A percentile compares a stretch with the other conserved stretches of the same genome.
Conservation (phyloP, 1,140 invertebrate genomes). For the Hirudo medicinalis region DNA sequence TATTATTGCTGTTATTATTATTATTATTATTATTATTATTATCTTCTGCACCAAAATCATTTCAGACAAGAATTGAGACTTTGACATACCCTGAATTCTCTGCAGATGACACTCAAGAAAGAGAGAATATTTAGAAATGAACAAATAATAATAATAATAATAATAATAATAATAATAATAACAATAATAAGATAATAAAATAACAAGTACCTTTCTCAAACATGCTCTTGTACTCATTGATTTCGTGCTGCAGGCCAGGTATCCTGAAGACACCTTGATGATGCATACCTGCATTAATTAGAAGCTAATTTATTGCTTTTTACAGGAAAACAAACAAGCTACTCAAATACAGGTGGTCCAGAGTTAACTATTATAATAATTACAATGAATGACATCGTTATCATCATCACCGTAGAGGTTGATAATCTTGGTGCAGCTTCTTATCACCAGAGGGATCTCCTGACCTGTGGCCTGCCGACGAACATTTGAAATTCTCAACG, state of each 20-base stretch:
- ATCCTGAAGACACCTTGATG: conserved; percentile 92
- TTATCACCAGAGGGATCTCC: conserved; percentile 75
- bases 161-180: conserved; percentile 6
- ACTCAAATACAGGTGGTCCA: too few species aligned
- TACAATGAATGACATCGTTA: not conserved
- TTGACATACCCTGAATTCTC: too few species aligned
- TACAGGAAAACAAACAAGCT: too few species aligned
- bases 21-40: too few species aligned
- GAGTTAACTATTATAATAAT: not conserved
- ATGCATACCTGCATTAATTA: conserved; percentile 52
- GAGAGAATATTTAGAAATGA: not conserved
- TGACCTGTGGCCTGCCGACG: conserved; percentile 54
- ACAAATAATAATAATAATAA: not conserved
- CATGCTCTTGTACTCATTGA: conserved; percentile 78
- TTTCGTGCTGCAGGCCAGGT: conserved; percentile 85
- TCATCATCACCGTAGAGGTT: conserved; percentile 65
- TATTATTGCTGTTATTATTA: too few species aligned
- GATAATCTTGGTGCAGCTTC: conserved; percentile 80
- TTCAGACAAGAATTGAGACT: too few species aligned
- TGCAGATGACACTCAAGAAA: not conserved
- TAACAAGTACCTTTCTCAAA: conserved; percentile 64
- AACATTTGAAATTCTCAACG: not conserved
- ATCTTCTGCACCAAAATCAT: too few species aligned
- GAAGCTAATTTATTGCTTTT: too few species aligned
- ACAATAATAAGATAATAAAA: not conserved